Base-by-base conservation (phyloP, 1,140 invertebrate genomes). In the Drosophila ercepeae region DNA sequence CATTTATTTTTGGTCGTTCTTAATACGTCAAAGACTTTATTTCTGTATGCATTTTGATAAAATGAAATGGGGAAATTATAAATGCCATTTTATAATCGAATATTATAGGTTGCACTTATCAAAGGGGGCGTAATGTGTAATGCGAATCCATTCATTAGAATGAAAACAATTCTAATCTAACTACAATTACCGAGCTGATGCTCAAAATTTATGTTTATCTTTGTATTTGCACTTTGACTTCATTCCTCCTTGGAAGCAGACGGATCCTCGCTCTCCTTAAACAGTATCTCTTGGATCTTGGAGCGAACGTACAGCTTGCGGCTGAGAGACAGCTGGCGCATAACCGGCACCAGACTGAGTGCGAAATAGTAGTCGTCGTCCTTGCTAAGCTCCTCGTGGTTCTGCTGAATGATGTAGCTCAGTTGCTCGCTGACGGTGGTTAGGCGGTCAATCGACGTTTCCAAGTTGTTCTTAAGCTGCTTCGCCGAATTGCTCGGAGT, bases 361-460 rank as follows among this genome's bases (percentile, higher is more conserved):
- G 84, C 82, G 18, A 88, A 88, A 48, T 89, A 89, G 42, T 88
- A 88, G 25, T 88, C 84, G 13, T 88, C 82, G 19, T 88, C 82
- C 58, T 88, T 89, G 14, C 8, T 44, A 0, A 67, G 72, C 14
- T 86, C 72, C 13, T 86, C 82, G 9, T 86, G 77, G 13, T 73
- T 79, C 44, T 86, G 82, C 39, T 86, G 81, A 14, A 86, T 81
- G 13, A 86, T 67, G 23, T 81, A 86, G 41, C 58, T 77, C 13
- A 86, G 34, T 25, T 86, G 82, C 45, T 86, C 81, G 39, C 81
- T 86, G 23, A 86, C 81, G 1, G 72, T 69, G 21, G 81, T 86
- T 41, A 86, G 27, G 0, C 81, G 72, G 23, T 86, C 81, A 23
- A 86, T 86, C 2, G 82, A 86, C 9, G 73, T 81, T n/a, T 86